phyloP scores from a whole-genome alignment of 2,113 vertebrate species.

The Noturus placidus region DNA sequence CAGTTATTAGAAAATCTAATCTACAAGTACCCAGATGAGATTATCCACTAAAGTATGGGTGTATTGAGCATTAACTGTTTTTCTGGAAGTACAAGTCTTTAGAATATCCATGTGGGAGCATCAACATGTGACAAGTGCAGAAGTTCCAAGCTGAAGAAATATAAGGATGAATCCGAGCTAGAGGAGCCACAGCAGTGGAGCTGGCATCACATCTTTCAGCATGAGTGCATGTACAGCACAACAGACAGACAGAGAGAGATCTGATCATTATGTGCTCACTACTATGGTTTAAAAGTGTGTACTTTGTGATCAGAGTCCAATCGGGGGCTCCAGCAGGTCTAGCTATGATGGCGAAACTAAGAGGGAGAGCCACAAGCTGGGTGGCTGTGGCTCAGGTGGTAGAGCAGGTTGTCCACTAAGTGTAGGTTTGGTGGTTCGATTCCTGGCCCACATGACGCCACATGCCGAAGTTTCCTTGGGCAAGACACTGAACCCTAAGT shows the following conservation, averaged over 20 bases:
- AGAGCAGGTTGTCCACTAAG: too few relatives aligned
- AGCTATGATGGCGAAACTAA: neutral
- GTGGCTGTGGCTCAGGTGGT: too few relatives aligned
- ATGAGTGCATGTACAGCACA: neutral
- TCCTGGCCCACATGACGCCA: too few relatives aligned
- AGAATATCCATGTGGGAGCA: neutral
- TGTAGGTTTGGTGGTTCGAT: too few relatives aligned
- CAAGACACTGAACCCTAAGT: too few relatives aligned
- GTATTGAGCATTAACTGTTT: neutral
- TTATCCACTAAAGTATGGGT: neutral
- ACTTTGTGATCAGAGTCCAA: neutral
- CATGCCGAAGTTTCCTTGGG: too few relatives aligned
- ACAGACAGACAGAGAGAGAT: neutral
- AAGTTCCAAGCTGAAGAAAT: neutral
- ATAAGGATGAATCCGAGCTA: neutral
- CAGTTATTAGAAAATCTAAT: neutral
- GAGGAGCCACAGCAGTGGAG: neutral
- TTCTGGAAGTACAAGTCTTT: neutral
- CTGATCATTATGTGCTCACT: neutral
- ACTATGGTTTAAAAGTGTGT: neutral
- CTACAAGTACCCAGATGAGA: neutral
- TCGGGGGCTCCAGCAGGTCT: neutral
- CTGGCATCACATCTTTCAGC: neutral
- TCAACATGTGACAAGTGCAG: neutral
- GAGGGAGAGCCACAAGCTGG: neutral